Conservation (phyloP, 2,113 vertebrate species). For the Malaclemys terrapin region DNA sequence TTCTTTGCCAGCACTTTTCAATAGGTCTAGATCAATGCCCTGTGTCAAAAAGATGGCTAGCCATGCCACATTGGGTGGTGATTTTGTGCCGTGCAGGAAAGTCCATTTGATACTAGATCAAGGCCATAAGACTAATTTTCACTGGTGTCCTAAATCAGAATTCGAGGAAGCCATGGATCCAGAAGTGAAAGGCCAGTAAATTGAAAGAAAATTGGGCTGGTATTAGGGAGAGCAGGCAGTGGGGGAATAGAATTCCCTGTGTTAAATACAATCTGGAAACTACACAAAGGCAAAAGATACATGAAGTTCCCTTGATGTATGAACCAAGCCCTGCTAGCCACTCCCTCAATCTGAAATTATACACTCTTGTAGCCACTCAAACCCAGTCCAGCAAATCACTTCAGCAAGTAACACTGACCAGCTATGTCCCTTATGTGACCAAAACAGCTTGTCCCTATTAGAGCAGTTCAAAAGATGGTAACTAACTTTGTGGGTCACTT, state of each 20-base stretch:
- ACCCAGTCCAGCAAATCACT: not conserved
- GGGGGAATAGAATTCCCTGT: not conserved
- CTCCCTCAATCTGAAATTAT: not conserved
- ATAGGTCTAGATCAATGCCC: not conserved
- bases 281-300: not conserved
- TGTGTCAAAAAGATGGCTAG: not conserved
- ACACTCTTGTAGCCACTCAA: not conserved
- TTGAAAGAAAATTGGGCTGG: not conserved
- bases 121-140: not conserved
- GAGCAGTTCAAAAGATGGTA: not conserved
- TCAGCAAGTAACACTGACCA: not conserved
- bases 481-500: not conserved
- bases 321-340: not conserved
- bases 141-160: not conserved
- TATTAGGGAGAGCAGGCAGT: not conserved
- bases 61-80: not conserved
- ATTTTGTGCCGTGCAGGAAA: not conserved
- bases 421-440: rapidly evolving
- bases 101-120: not conserved
- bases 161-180: not conserved
- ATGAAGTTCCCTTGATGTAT: not conserved
- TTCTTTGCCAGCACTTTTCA: not conserved
- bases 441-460: rapidly evolving
- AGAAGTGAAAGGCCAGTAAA: not conserved
- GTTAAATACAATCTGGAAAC: not conserved